Percentiles rank a stretch among this genome's conserved stretches.
phyloP scores from a whole-genome alignment of 2,797 vertebrate genomes.

The Alectoris magna region DNA sequence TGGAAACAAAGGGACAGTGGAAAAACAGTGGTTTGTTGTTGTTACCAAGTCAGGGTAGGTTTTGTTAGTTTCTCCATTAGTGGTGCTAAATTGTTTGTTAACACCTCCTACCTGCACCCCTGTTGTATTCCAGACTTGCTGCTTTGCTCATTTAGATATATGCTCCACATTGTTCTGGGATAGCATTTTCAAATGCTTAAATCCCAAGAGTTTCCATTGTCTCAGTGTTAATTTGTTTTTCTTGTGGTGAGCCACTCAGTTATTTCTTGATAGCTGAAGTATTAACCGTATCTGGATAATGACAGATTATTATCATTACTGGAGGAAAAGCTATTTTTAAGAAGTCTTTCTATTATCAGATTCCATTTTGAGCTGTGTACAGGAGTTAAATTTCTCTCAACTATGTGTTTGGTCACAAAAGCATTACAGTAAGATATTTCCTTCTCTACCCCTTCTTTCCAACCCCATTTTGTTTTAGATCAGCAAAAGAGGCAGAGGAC shows the following conservation, averaged over 20 bases:
- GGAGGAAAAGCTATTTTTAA: not conserved
- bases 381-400: not conserved
- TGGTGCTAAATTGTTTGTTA: not conserved
- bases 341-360: not conserved
- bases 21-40: not conserved
- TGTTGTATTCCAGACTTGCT: not conserved
- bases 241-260: not conserved
- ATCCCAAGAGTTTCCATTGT: not conserved
- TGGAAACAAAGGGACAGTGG: not conserved
- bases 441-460: not conserved
- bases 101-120: rapidly evolving
- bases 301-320: not conserved
- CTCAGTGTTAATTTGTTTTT: not conserved
- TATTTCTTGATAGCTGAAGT: not conserved
- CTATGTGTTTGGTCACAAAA: not conserved
- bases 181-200: not conserved
- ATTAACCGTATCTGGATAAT: not conserved
- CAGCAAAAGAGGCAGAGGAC: slow-evolving; percentile 98
- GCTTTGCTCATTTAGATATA: not conserved
- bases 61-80: not conserved
- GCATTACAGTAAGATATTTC: not conserved
- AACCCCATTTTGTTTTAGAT: slow-evolving; percentile 79
- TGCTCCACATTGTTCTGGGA: not conserved
- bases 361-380: not conserved
- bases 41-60: rapidly evolving